Evolutionary conservation across 2,113 vertebrate species (phyloP).

Genomic region (human (Homo sapiens)): GRCh38 chr20:36639001-36639500

Average conservation of each 20-base stretch:
- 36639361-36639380: background rate
- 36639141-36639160: background rate
- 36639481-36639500: slow-evolving; percentile 1
- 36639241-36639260: background rate
- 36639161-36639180: background rate
- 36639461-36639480: background rate
- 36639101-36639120: too few relatives aligned
- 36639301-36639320: background rate
- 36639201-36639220: background rate
- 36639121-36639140: too few relatives aligned
- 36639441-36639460: background rate
- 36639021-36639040: too few relatives aligned
- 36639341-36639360: background rate
- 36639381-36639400: background rate
- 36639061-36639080: too few relatives aligned
- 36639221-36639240: background rate
- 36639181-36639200: background rate
- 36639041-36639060: too few relatives aligned
- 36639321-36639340: background rate
- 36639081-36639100: too few relatives aligned
- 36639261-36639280: background rate
- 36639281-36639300: background rate
- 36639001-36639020: too few relatives aligned
- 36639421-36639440: background rate
- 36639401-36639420: background rate